phyloP scores from a whole-genome alignment of 2,113 vertebrate genomes.

The Alectura lathami region DNA sequence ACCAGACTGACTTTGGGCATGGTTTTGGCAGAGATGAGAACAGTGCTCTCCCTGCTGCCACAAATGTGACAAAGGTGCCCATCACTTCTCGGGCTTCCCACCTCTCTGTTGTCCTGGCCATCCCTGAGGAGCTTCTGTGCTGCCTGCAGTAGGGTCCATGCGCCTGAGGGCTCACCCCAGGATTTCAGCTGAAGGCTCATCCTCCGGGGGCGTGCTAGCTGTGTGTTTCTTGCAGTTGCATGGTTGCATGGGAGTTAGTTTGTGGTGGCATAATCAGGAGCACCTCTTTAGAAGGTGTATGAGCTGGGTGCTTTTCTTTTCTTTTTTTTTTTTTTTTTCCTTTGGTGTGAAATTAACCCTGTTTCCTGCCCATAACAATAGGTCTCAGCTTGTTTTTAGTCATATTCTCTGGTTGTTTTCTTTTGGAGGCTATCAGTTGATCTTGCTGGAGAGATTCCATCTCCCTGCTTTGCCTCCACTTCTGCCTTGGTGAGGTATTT shows the following conservation, averaged over 20 bases:
- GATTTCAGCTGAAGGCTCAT: not conserved
- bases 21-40: not conserved
- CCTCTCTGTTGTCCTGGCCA: not conserved
- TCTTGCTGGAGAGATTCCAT: not conserved
- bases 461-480: not conserved
- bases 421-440: not conserved
- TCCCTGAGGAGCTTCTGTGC: not conserved
- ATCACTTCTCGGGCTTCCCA: not conserved
- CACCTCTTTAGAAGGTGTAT: not conserved
- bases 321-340: too few relatives aligned
- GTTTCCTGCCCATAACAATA: accelerated
- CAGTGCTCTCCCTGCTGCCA: not conserved
- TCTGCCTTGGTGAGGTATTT: not conserved
- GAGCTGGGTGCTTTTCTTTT: accelerated
- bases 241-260: not conserved
- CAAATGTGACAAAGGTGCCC: accelerated
- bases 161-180: accelerated
- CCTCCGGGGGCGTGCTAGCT: not conserved
- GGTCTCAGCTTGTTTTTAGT: not conserved
- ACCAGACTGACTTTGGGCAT: not conserved
- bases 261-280: not conserved
- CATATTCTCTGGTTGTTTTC: not conserved
- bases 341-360: not conserved
- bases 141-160: not conserved
- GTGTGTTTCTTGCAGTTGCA: not conserved